A percentile compares a stretch with the other conserved stretches of the same genome.
Evolutionary conservation across 2,113 vertebrate genomes (phyloP).

Genomic region (Gymnobelideus leadbeateri): DNA sequence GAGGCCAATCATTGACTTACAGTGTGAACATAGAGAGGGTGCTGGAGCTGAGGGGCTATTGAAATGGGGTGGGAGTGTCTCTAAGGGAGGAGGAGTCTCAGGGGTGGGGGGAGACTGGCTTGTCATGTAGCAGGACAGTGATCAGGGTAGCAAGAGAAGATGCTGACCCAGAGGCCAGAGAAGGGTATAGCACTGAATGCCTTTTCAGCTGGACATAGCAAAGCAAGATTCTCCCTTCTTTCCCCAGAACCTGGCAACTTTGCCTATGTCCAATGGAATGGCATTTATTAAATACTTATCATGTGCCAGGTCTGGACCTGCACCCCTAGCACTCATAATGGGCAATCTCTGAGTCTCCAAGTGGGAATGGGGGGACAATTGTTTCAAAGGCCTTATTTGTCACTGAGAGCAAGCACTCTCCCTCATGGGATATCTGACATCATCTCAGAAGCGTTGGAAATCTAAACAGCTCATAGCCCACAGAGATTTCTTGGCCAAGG

Average conservation of each 20-base stretch:
- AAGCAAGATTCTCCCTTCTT: background rate
- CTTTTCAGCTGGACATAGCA: background rate
- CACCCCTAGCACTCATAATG: background rate
- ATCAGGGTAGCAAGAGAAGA: background rate
- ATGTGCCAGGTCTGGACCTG: background rate
- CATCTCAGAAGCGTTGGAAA: background rate
- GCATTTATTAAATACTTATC: background rate
- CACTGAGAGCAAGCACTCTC: background rate
- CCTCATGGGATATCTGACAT: background rate
- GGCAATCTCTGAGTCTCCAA: background rate
- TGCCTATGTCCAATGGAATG: background rate
- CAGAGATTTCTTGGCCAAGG: background rate
- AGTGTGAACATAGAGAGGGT: background rate
- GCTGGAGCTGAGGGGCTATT: background rate
- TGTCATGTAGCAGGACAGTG: background rate
- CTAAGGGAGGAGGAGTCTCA: no score
- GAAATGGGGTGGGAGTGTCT: background rate
- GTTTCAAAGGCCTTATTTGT: background rate
- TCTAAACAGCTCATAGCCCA: background rate
- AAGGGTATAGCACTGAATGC: background rate
- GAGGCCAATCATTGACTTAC: background rate
- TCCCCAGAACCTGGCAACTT: background rate
- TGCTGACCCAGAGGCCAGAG: background rate
- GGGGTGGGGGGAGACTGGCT: background rate
- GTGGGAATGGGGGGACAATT: background rate